Percentiles rank a stretch among this genome's conserved stretches.
phyloP scores from a whole-genome alignment of 2,888 invertebrate genomes.

The Petrolisthes cinctipes region DNA sequence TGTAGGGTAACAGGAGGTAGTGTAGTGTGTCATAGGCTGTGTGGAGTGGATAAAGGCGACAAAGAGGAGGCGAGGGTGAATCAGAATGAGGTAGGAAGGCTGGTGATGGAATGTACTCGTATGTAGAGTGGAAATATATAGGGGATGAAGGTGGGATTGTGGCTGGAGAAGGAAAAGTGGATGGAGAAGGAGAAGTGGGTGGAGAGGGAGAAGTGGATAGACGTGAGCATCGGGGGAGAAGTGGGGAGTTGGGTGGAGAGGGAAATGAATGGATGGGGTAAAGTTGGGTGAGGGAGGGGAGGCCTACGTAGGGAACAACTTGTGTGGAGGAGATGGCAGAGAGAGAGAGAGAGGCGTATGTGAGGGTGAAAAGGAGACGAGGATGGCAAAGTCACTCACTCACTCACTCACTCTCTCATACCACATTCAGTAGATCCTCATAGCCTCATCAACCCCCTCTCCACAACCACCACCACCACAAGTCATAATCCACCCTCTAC shows the following conservation, averaged over 20 bases:
- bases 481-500: neutral
- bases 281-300: neutral
- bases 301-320: neutral
- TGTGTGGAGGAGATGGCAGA: neutral
- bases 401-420: neutral
- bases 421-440: neutral
- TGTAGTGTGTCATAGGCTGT: neutral
- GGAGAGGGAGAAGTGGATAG: neutral
- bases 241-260: neutral
- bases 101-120: neutral
- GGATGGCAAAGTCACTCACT: neutral
- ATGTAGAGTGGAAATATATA: no score
- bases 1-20: neutral
- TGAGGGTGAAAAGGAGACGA: neutral
- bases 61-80: neutral
- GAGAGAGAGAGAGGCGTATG: neutral
- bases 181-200: neutral
- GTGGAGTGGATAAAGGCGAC: slow-evolving; percentile 1
- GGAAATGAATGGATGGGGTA: neutral
- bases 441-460: neutral
- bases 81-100: neutral
- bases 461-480: neutral
- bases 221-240: neutral
- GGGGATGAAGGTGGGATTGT: neutral
- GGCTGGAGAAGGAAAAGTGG: neutral